A percentile compares a stretch with the other conserved stretches of the same genome.
These are phyloP conservation scores for Nanorana parkeri DNA, from an alignment of 2,113 vertebrate genomes.

Conservation along the genomic window DNA sequence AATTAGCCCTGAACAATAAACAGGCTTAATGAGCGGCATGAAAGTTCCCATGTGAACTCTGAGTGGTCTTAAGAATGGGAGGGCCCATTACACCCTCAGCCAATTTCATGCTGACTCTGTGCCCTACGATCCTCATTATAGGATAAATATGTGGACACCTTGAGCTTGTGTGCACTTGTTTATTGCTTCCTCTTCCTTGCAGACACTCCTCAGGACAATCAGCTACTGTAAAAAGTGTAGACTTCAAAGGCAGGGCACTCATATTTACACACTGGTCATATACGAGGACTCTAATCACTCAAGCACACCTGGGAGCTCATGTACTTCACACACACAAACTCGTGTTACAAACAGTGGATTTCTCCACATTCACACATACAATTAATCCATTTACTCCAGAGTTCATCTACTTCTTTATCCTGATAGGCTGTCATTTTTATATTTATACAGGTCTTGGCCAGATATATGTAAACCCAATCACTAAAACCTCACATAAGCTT, in stretches of 20 bases:
- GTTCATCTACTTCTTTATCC: not conserved
- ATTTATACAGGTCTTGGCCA: too few species aligned
- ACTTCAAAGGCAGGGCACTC: slow-evolving; percentile 38
- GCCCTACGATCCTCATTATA: slow-evolving; percentile 50
- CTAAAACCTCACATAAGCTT: too few species aligned
- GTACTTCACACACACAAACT: slow-evolving; percentile 18
- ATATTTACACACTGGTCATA: not conserved
- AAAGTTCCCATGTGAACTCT: slow-evolving; percentile 71
- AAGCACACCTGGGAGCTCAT: not conserved
- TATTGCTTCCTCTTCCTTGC: slow-evolving; percentile 39
- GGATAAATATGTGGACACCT: slow-evolving; percentile 50
- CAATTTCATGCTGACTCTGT: slow-evolving; percentile 71
- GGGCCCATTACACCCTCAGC: slow-evolving; percentile 73
- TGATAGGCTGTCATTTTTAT: not conserved
- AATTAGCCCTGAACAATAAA: slow-evolving; percentile 81
- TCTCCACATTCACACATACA: not conserved
- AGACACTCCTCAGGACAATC: slow-evolving; percentile 42
- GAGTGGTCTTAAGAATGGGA: slow-evolving; percentile 69
- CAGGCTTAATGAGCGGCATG: slow-evolving; percentile 76
- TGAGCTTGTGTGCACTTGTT: slow-evolving; percentile 20
- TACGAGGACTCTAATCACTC: not conserved
- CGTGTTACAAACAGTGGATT: not conserved
- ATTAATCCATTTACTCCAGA: not conserved
- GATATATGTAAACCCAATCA: too few species aligned
- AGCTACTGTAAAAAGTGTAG: slow-evolving; percentile 31